Evolutionary conservation across 2,113 vertebrate species (phyloP), one percentile per base, ranked within the genome.

Genomic region (Pandion haliaetus): DNA sequence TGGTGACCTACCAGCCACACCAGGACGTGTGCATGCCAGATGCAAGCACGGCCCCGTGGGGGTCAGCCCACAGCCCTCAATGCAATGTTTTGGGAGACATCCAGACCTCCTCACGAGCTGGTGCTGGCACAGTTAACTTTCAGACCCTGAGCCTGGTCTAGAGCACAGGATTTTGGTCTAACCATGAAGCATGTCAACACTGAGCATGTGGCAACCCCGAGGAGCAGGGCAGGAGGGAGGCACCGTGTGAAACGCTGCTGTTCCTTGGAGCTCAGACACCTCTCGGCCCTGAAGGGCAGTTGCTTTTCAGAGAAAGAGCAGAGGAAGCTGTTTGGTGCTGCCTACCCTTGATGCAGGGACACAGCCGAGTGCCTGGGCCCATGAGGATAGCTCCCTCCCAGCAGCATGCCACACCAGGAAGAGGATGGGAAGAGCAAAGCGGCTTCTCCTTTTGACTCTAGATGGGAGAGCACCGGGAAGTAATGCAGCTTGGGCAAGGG

Each of bases 101-200:
- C 67, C 93, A 70, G 93, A 26, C 5, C 90, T 31, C 45, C 61
- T 42, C 70, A 29, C 1, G 2, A 10, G 49, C 52, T 40, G 66
- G 20, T 16, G 83, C 90, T 87, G 93, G 85, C 78, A 57, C 59
- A 3, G 20, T 7, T 20, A 25, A 10, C 21, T 61, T 63, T 20
- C n/a, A 76, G 67, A 67, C 28, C 24, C 28, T 7, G 5, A 54
- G 77, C 42, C 40, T 17, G 5, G 28, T 24, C 34, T 17, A 42
- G 11, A 83, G 71, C 24, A 31, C 54, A 32, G 76, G 62, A 44
- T 21, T 78, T 54, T 10, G 55, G 67, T 31, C 18, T 47, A 45
- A 77, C 32, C 19, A 6, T 0, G 6, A 73, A 76, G 52, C 10
- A 9, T 0, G 1, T 12, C 36, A 57, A 10, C 12, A 1, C 3